phyloP scores from a whole-genome alignment of 92 coral and sea anemone species.

The Plumapathes pennacea region DNA sequence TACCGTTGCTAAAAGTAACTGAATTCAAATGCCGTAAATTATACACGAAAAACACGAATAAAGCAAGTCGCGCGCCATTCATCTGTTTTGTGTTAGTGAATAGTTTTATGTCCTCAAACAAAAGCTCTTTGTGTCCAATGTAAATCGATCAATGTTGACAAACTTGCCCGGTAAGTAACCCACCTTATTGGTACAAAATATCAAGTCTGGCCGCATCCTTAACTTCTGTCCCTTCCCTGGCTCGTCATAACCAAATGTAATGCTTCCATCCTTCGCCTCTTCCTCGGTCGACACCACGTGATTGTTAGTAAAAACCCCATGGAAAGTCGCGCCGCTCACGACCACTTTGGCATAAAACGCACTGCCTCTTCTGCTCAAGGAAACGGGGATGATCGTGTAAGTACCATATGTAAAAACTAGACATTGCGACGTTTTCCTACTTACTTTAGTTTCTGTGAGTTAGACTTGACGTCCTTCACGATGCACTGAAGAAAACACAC shows the following conservation, averaged over 20 bases:
- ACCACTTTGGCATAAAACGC: conserved; percentile 73
- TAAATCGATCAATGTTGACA: too few species aligned
- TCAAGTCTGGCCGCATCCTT: conserved; percentile 55
- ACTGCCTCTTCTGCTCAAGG: conserved; percentile 68
- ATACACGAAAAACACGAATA: too few species aligned
- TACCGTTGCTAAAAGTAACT: too few species aligned
- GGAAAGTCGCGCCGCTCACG: conserved; percentile 18
- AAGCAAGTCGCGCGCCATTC: too few species aligned
- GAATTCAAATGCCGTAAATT: too few species aligned
- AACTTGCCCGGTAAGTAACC: conserved; percentile 1
- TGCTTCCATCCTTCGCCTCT: conserved; percentile 65
- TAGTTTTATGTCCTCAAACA: too few species aligned
- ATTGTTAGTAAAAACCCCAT: conserved; percentile 87
- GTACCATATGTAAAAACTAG: not conserved
- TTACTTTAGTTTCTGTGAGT: conserved; percentile 62
- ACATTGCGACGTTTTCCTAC: not conserved
- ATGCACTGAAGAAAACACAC: conserved; percentile 72
- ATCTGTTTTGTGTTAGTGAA: too few species aligned
- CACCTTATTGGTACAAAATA: conserved; percentile 81
- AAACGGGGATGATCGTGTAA: not conserved
- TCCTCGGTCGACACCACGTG: conserved; percentile 66
- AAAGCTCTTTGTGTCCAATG: too few species aligned
- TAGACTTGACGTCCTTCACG: conserved; percentile 20
- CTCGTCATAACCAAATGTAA: conserved; percentile 71
- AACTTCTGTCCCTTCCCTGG: conserved; percentile 44